These are phyloP conservation scores for Amiota mariae DNA, from an alignment of 2,888 invertebrate genomes.

Conservation along the genomic window DNA sequence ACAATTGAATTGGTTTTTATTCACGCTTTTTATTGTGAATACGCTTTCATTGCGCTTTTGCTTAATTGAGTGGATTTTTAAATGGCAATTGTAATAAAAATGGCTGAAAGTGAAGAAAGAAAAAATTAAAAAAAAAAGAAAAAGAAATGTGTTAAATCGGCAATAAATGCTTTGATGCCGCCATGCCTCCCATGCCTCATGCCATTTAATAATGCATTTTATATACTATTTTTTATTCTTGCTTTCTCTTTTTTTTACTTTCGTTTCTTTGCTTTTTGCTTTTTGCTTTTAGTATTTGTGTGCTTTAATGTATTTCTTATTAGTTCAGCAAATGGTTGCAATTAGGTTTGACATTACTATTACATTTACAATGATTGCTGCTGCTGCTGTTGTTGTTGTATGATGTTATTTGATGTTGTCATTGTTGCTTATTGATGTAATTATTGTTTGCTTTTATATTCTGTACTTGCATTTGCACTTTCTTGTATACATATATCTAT, in stretches of 20 bases:
- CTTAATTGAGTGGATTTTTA: slow-evolving; percentile 50
- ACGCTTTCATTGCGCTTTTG: slow-evolving; percentile 33
- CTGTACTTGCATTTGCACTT: no score
- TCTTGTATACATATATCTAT: no score
- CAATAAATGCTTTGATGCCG: slow-evolving; percentile 11
- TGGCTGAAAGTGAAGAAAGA: neutral
- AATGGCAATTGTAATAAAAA: slow-evolving; percentile 30
- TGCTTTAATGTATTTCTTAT: neutral
- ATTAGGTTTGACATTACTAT: slow-evolving; percentile 2
- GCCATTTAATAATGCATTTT: slow-evolving; percentile 2
- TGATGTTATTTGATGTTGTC: no score
- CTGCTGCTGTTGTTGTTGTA: neutral
- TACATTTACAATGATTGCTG: neutral
- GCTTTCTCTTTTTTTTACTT: neutral
- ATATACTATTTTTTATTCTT: neutral
- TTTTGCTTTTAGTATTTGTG: neutral
- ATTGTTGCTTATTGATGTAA: no score
- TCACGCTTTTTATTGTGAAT: no score
- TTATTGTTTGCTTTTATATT: no score
- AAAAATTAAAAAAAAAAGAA: slow-evolving; percentile 3
- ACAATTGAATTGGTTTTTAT: no score
- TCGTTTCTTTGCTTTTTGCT: neutral
- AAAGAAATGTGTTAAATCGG: slow-evolving; percentile 6
- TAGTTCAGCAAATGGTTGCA: slow-evolving; percentile 18
- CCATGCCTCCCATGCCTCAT: neutral